phyloP scores from a whole-genome alignment of 2,797 vertebrate genomes.

The Enteromius mattozi region DNA sequence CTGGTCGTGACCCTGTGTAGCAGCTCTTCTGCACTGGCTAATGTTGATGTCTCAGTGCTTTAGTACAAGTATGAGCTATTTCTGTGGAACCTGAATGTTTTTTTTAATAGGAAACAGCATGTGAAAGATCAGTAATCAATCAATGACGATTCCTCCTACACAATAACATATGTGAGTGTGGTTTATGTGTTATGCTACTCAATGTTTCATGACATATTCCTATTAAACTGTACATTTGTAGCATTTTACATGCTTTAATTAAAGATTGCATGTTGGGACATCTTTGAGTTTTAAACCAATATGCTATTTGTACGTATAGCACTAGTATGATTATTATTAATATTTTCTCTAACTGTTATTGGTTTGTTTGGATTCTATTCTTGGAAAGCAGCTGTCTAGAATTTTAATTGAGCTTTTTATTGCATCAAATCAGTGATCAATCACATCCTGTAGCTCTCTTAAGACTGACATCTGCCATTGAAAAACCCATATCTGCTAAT shows the following conservation, averaged over 20 bases:
- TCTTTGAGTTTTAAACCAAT: background rate
- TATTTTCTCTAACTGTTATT: background rate
- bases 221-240: background rate
- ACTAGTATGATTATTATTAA: background rate
- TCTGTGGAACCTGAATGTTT: background rate
- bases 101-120: background rate
- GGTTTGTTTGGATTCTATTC: background rate
- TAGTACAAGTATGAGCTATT: background rate
- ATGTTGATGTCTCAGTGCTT: background rate
- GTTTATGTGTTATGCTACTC: background rate
- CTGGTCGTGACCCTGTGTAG: constrained; percentile 11
- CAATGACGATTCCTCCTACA: background rate
- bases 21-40: background rate
- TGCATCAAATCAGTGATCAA: background rate
- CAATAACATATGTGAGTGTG: background rate
- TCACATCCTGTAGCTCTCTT: background rate
- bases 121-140: background rate
- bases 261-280: background rate
- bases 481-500: background rate
- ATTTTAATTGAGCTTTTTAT: background rate
- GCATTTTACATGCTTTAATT: background rate
- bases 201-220: background rate
- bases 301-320: background rate
- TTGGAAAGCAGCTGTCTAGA: background rate
- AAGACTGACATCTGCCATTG: background rate